phyloP scores from a whole-genome alignment of 2,888 invertebrate genomes.

The Euzetes globulus region DNA sequence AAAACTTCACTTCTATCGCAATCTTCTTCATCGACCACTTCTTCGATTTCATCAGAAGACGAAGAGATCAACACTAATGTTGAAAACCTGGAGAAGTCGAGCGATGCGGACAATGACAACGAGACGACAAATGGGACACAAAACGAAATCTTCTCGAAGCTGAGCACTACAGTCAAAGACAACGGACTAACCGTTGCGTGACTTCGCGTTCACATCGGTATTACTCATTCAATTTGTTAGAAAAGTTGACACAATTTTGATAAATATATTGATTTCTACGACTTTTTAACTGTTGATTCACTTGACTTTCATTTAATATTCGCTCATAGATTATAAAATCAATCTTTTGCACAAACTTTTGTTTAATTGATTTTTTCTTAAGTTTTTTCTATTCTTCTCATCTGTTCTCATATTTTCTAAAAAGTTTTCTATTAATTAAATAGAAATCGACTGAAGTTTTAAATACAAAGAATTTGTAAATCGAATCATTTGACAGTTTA shows the following conservation, averaged over 20 bases:
- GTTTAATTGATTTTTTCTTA: background rate
- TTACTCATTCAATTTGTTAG: background rate
- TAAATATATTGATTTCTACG: background rate
- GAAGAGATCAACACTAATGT: constrained; percentile 36
- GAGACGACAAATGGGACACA: constrained; percentile 21
- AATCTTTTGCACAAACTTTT: background rate
- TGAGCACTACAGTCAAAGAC: background rate
- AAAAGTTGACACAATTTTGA: background rate
- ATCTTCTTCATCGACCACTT: constrained; percentile 38
- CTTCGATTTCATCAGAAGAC: constrained; percentile 35
- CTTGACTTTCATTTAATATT: background rate
- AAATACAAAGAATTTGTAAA: background rate
- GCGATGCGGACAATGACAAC: constrained; percentile 33
- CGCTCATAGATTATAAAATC: background rate
- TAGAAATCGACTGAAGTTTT: background rate
- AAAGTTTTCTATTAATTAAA: background rate
- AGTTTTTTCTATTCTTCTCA: background rate
- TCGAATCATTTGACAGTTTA: background rate
- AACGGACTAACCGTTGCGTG: constrained; percentile 10
- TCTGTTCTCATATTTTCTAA: background rate
- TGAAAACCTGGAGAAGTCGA: background rate
- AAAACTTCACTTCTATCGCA: constrained; percentile 33
- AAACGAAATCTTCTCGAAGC: background rate
- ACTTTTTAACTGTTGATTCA: background rate
- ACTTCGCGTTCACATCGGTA: background rate